These are phyloP conservation scores for Eumacrocentrus americanus DNA, from an alignment of 2,888 invertebrate genomes.

Conservation along the genomic window DNA sequence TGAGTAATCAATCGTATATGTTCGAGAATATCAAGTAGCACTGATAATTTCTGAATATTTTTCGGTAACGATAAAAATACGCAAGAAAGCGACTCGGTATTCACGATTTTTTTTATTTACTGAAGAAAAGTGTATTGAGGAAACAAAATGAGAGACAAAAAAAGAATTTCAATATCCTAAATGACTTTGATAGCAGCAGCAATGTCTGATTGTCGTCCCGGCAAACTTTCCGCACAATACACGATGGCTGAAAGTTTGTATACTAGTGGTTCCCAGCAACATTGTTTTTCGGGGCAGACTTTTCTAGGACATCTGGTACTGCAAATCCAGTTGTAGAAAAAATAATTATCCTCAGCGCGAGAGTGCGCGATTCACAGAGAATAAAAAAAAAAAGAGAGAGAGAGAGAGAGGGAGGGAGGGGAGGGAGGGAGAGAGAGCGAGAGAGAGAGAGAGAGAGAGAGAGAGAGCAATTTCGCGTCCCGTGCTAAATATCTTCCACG, in stretches of 20 bases:
- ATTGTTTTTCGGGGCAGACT: constrained; percentile 36
- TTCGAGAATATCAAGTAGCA: constrained; percentile 34
- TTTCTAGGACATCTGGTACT: constrained; percentile 40
- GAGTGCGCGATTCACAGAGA: constrained; percentile 12
- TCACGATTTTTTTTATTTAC: constrained; percentile 9
- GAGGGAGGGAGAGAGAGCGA: background rate
- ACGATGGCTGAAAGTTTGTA: constrained; percentile 22
- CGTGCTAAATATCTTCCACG: constrained; percentile 32
- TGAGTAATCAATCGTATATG: constrained; percentile 46
- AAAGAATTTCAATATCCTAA: constrained; percentile 18
- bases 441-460: constrained; percentile 9
- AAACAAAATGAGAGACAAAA: constrained; percentile 18
- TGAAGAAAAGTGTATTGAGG: background rate
- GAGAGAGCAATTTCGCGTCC: constrained; percentile 31
- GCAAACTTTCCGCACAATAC: constrained; percentile 22
- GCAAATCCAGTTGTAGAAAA: constrained; percentile 36
- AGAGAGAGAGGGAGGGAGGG: background rate
- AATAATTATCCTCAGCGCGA: constrained; percentile 27
- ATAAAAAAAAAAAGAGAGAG: constrained; percentile 4
- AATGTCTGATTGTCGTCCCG: background rate
- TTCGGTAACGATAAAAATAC: constrained; percentile 14
- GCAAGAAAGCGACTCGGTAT: constrained; percentile 12
- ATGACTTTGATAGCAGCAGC: background rate
- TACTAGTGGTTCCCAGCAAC: constrained; percentile 35
- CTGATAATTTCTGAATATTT: constrained; percentile 29